Percentiles rank a stretch among this genome's conserved stretches.
Conservation (phyloP, 2,888 invertebrate genomes). For the Orthosia gracilis region DNA sequence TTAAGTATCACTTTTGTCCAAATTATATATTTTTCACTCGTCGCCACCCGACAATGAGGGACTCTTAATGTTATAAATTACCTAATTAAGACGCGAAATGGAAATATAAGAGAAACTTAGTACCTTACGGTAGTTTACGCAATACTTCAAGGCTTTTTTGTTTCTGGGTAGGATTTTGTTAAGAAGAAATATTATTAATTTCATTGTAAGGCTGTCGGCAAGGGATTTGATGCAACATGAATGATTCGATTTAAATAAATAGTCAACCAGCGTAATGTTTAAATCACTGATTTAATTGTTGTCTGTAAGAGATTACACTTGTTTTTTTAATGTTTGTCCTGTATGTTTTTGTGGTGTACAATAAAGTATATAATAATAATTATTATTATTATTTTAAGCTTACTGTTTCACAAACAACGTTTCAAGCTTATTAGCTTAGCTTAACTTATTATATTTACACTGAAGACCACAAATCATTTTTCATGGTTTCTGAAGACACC, state of each 20-base stretch:
- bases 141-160: conserved; percentile 17
- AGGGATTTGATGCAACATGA: conserved; percentile 4
- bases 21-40: conserved; percentile 60
- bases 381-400: not conserved
- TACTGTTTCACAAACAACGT: not conserved
- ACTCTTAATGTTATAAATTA: conserved; percentile 60
- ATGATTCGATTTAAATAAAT: conserved; percentile 23
- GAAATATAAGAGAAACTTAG: conserved; percentile 49
- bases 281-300: not conserved
- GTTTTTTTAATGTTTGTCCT: too few species aligned
- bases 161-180: conserved; percentile 5
- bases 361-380: too few species aligned
- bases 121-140: conserved; percentile 36
- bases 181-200: conserved; percentile 18
- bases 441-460: too few species aligned
- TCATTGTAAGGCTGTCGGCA: conserved; percentile 2
- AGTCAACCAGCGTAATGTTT: not conserved
- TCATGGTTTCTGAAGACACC: not conserved
- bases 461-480: not conserved
- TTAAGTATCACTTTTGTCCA: conserved; percentile 60
- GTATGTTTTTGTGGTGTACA: too few species aligned
- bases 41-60: conserved; percentile 44
- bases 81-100: conserved; percentile 59
- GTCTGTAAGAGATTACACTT: too few species aligned
- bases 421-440: too few species aligned